These are phyloP conservation scores for Stenichneumon culpator DNA, from an alignment of 2,888 invertebrate genomes.

Conservation along the genomic window DNA sequence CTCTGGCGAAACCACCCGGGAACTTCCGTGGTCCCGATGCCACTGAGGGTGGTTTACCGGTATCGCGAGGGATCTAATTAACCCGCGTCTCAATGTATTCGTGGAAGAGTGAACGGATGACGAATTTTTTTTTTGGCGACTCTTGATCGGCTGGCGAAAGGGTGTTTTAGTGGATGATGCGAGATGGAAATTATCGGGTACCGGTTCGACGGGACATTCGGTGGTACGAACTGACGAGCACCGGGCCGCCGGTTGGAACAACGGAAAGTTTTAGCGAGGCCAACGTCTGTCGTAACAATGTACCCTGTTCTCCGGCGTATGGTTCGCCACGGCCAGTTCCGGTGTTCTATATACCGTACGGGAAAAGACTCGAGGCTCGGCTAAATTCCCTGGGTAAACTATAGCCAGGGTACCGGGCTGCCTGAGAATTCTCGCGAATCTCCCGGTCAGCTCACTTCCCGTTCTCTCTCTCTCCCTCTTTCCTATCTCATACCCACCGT, in stretches of 20 bases:
- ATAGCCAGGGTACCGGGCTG: constrained; percentile 16
- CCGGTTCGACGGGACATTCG: neutral
- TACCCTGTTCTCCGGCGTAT: constrained; percentile 35
- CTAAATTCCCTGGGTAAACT: constrained; percentile 67
- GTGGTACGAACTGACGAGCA: constrained; percentile 8
- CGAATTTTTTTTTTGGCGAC: too few species aligned
- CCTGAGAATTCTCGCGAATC: constrained; percentile 55
- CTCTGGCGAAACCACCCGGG: neutral
- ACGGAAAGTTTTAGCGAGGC: constrained; percentile 33
- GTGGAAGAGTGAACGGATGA: too few species aligned
- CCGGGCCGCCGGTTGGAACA: neutral
- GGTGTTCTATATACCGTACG: constrained; percentile 31
- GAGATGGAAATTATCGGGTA: neutral
- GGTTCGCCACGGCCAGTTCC: constrained; percentile 15
- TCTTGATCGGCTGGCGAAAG: too few species aligned
- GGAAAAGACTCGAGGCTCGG: constrained; percentile 39
- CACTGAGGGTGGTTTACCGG: neutral
- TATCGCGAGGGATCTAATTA: neutral
- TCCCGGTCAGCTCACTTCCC: constrained; percentile 6
- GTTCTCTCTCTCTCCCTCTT: constrained; percentile 3
- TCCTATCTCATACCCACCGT: constrained; percentile 23
- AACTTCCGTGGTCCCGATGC: neutral
- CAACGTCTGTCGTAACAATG: constrained; percentile 48
- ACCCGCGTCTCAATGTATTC: too few species aligned
- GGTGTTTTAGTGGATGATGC: neutral